phyloP scores from a whole-genome alignment of 2,113 vertebrate genomes.

The Glareola pratincola region DNA sequence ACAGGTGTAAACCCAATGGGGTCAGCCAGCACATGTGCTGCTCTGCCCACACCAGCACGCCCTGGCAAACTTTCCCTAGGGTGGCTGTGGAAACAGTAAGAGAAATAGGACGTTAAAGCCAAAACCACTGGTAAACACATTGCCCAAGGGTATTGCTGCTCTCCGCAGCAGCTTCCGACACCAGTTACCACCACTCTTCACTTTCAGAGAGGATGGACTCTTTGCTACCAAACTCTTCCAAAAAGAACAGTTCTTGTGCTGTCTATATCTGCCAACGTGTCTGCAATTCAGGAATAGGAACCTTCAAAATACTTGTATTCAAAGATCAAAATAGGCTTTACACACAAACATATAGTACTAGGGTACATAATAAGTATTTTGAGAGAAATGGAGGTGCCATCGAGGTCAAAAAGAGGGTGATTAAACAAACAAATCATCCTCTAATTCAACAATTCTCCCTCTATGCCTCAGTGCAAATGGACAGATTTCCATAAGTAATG shows the following conservation, averaged over 20 bases:
- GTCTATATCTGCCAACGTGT: no score
- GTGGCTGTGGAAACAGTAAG: background rate
- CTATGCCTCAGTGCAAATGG: background rate
- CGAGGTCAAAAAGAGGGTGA: background rate
- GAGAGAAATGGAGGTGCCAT: background rate
- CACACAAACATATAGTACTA: background rate
- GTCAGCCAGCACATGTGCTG: background rate
- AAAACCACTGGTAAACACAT: background rate
- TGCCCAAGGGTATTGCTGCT: background rate
- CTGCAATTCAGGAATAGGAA: background rate
- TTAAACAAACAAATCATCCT: background rate
- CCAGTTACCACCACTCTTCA: background rate
- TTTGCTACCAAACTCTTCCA: background rate
- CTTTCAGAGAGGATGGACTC: background rate
- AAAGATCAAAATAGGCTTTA: background rate
- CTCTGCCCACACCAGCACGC: background rate
- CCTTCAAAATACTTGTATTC: background rate
- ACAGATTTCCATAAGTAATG: background rate
- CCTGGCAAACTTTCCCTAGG: background rate
- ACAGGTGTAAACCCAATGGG: accelerated
- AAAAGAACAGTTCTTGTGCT: background rate
- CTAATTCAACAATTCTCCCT: background rate
- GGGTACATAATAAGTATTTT: background rate
- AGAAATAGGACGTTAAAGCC: background rate
- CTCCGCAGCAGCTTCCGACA: background rate